These are phyloP conservation scores for Chaitophorus viminalis DNA, from an alignment of 2,888 invertebrate genomes.

Conservation along the genomic window DNA sequence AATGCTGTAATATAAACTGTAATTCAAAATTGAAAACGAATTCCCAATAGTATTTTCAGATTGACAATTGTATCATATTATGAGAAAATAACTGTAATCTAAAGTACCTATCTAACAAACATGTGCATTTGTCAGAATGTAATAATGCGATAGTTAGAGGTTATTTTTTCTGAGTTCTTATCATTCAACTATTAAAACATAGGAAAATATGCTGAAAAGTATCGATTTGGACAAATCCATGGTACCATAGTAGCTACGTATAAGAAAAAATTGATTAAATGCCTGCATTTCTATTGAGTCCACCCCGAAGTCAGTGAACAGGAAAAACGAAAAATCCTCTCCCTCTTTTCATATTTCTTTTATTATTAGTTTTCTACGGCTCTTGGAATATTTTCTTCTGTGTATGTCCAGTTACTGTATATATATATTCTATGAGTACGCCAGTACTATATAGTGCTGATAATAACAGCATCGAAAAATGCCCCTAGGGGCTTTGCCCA, in stretches of 20 bases:
- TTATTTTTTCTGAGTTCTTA: not conserved
- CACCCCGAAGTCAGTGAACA: conserved; percentile 38
- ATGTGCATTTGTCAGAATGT: not conserved
- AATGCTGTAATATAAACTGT: not conserved
- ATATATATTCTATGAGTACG: not conserved
- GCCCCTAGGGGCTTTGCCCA: conserved; percentile 40
- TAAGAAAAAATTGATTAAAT: conserved; percentile 46
- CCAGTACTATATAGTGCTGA: conserved; percentile 1
- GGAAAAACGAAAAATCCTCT: conserved; percentile 49
- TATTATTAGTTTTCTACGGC: conserved; percentile 57
- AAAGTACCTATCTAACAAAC: not conserved
- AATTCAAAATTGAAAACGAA: conserved; percentile 30
- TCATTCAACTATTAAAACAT: not conserved
- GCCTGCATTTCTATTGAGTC: conserved; percentile 36
- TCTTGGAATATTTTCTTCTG: conserved; percentile 42
- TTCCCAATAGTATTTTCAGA: not conserved
- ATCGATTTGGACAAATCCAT: conserved; percentile 27
- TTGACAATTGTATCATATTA: not conserved
- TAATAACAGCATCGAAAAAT: conserved; percentile 47
- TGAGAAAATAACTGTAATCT: not conserved
- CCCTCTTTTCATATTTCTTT: conserved; percentile 48
- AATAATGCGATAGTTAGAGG: not conserved
- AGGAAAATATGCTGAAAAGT: not conserved
- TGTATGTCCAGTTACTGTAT: conserved; percentile 18
- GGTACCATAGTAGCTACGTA: too few species aligned